Percentiles rank a stretch among this genome's conserved stretches.
Conservation (phyloP, 2,888 invertebrate species). For the Timema cristinae region DNA sequence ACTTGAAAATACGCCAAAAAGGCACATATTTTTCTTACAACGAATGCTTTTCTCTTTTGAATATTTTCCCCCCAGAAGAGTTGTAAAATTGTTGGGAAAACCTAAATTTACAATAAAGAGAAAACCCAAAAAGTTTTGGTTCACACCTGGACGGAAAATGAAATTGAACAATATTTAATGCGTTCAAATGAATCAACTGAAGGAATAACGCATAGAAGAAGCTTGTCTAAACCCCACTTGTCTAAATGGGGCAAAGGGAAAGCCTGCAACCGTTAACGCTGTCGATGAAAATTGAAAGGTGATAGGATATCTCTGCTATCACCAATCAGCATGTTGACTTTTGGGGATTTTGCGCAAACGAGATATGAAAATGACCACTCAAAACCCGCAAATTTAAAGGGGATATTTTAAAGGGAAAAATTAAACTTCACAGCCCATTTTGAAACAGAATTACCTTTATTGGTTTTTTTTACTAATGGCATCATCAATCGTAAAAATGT, state of each 20-base stretch:
- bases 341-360: background rate
- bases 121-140: background rate
- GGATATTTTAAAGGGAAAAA: too few species aligned
- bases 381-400: background rate
- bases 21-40: background rate
- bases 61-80: background rate
- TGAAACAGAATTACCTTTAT: background rate
- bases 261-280: background rate
- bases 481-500: background rate
- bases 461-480: background rate
- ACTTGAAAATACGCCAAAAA: background rate
- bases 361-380: background rate
- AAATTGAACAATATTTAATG: background rate
- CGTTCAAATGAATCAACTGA: background rate
- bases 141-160: background rate
- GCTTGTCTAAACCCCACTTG: background rate
- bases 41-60: background rate
- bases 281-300: background rate
- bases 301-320: background rate
- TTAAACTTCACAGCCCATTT: background rate
- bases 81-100: background rate
- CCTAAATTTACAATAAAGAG: background rate
- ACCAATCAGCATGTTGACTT: background rate
- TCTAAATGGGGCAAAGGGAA: background rate
- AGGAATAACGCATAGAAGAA: background rate